A percentile compares a stretch with the other conserved stretches of the same genome.
phyloP scores from a whole-genome alignment of 2,113 vertebrate genomes.

The Ursus arctos region DNA sequence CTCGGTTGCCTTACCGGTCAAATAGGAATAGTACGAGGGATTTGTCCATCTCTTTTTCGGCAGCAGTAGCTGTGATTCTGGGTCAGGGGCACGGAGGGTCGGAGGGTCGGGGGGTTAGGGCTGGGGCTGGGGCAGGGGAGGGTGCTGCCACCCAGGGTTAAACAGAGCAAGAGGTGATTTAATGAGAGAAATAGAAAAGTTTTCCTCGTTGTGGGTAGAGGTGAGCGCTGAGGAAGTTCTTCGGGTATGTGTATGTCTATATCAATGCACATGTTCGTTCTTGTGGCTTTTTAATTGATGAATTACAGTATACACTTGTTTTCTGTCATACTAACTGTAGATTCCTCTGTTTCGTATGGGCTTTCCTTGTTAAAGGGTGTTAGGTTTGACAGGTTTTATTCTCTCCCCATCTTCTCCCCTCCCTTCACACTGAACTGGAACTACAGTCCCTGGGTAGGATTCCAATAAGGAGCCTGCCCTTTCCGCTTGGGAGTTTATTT shows the following conservation, averaged over 20 bases:
- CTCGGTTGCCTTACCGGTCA: slow-evolving; percentile 46
- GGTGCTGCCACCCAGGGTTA: neutral
- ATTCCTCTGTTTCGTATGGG: neutral
- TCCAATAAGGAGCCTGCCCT: slow-evolving; percentile 56
- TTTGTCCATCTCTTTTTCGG: slow-evolving; percentile 14
- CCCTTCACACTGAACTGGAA: slow-evolving; percentile 55
- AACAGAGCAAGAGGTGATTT: neutral
- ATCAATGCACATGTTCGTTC: neutral
- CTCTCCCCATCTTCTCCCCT: neutral
- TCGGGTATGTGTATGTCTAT: rapidly evolving
- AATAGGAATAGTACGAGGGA: neutral
- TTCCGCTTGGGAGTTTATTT: slow-evolving; percentile 67
- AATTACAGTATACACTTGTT: neutral
- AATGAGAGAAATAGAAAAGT: neutral
- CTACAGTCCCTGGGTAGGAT: neutral
- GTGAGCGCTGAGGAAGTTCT: neutral
- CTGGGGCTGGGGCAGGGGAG: neutral
- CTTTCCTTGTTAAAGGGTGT: neutral
- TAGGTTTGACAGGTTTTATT: neutral
- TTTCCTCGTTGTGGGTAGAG: neutral
- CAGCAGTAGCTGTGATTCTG: neutral
- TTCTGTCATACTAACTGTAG: slow-evolving; percentile 5
- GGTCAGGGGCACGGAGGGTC: neutral
- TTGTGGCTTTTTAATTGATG: neutral
- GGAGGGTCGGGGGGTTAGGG: neutral